Conservation (phyloP, 1,140 invertebrate genomes). For the Sinella curviseta region DNA sequence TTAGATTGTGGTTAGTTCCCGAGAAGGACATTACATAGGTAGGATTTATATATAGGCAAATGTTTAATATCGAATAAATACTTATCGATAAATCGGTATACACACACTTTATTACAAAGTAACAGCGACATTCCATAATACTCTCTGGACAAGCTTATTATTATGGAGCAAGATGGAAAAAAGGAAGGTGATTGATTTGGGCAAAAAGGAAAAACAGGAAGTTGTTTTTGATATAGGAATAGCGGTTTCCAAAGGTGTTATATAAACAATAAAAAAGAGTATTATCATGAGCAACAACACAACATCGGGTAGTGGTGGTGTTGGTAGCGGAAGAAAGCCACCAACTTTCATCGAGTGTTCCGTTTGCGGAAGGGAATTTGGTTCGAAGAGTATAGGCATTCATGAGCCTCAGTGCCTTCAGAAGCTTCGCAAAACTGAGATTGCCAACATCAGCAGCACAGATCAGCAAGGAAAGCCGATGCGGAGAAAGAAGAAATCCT, state of each 20-base stretch:
- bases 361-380: constrained; percentile 73
- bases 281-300: background rate
- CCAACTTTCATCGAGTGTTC: constrained; percentile 62
- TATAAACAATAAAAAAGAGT: background rate
- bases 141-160: no score
- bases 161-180: no score
- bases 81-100: no score
- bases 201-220: no score
- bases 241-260: background rate
- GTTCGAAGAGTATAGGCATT: constrained; percentile 68
- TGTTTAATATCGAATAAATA: no score
- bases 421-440: constrained; percentile 64
- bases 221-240: no score
- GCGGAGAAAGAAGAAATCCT: constrained; percentile 36
- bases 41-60: no score
- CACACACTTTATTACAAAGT: no score
- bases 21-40: no score
- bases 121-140: no score
- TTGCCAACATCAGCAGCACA: background rate
- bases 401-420: constrained; percentile 76
- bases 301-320: background rate
- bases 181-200: no score
- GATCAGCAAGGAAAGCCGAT: constrained; percentile 24
- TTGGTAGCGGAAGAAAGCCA: constrained; percentile 39
- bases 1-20: no score